These are phyloP conservation scores for Dorcus parallelipipedus DNA, from an alignment of 2,888 invertebrate genomes.

Conservation along the genomic window DNA sequence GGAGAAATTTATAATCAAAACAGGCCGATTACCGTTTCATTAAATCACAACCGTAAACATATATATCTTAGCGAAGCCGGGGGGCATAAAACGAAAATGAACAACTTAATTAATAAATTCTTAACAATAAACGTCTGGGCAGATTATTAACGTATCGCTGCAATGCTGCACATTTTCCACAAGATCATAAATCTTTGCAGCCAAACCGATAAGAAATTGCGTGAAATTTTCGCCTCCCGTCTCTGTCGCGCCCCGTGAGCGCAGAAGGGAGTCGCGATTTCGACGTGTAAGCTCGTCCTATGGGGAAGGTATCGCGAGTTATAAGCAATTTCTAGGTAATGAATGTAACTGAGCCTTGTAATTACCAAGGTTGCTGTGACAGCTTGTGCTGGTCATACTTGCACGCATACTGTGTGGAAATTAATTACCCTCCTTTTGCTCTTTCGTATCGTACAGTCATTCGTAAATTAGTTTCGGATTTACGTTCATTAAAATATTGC, in stretches of 20 bases:
- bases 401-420: slow-evolving; percentile 25
- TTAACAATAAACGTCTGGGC: slow-evolving; percentile 29
- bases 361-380: slow-evolving; percentile 35
- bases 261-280: slow-evolving; percentile 1
- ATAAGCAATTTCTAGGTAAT: slow-evolving; percentile 38
- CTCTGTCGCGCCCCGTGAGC: slow-evolving; percentile 17
- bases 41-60: slow-evolving; percentile 10
- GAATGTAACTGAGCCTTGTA: slow-evolving; percentile 38
- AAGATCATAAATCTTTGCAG: slow-evolving; percentile 28
- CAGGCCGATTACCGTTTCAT: slow-evolving; percentile 13
- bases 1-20: slow-evolving; percentile 7
- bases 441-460: no score
- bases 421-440: no score
- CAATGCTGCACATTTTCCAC: slow-evolving; percentile 29
- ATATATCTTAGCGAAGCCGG: slow-evolving; percentile 5
- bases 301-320: slow-evolving; percentile 30
- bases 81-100: slow-evolving; percentile 9
- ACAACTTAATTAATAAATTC: slow-evolving; percentile 31
- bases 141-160: slow-evolving; percentile 32
- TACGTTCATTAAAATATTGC: no score
- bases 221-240: slow-evolving; percentile 22
- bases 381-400: slow-evolving; percentile 33
- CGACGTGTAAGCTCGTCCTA: neutral
- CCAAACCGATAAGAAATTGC: slow-evolving; percentile 26
- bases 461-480: no score